Evolutionary conservation across 2,113 vertebrate species (phyloP).

Genomic region (Turnix velox): DNA sequence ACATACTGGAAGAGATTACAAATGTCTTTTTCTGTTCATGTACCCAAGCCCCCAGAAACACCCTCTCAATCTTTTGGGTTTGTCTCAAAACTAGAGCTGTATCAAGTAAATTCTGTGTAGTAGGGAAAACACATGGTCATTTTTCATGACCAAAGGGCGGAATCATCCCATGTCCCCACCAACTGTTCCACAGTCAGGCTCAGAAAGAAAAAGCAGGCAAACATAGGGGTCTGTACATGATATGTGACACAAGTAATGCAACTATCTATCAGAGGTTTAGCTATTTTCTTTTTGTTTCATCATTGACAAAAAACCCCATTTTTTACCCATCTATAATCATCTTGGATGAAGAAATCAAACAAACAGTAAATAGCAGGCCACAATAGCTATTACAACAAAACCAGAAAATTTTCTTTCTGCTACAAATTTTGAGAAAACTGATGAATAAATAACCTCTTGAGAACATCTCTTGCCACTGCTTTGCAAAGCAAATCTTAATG

Average conservation of each 20-base stretch:
- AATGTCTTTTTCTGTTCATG: not conserved
- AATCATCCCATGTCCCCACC: not conserved
- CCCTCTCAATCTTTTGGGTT: not conserved
- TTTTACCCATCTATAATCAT: not conserved
- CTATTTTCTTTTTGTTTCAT: not conserved
- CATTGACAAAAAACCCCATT: not conserved
- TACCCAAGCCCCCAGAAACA: not conserved
- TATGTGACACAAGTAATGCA: not conserved
- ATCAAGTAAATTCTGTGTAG: not conserved
- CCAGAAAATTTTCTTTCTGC: not conserved
- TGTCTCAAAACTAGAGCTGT: not conserved
- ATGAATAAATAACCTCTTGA: not conserved
- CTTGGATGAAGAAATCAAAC: not conserved
- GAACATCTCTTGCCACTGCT: not conserved
- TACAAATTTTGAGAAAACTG: not conserved
- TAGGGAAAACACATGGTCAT: not conserved
- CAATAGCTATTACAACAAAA: not conserved
- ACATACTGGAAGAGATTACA: not conserved
- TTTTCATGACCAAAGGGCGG: not conserved
- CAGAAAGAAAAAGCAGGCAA: not conserved
- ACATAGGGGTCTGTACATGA: not conserved
- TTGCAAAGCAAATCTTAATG: not conserved
- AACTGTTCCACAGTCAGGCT: not conserved
- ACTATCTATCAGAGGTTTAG: not conserved
- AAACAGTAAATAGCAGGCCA: not conserved